These are phyloP conservation scores for Sternarchorhynchus goeldii DNA, from an alignment of 2,797 vertebrate species.

Conservation along the genomic window DNA sequence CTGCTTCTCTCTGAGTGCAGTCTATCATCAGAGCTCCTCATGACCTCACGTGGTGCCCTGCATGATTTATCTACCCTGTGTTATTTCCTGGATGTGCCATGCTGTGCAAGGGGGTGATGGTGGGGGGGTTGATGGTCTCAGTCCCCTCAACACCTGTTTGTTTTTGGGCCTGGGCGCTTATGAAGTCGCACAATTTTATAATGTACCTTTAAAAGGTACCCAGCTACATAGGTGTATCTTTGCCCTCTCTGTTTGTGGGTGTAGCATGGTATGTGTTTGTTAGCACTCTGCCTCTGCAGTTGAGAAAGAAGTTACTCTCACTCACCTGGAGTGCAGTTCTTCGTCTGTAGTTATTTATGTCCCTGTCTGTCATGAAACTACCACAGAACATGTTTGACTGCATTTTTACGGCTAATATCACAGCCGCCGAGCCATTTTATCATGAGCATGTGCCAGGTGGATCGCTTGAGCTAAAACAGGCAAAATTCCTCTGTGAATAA, in stretches of 20 bases:
- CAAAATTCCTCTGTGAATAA: slow-evolving; percentile 13
- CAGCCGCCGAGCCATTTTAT: slow-evolving; percentile 13
- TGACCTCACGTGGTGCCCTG: slow-evolving; percentile 48
- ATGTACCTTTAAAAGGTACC: no score
- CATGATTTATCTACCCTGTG: slow-evolving; percentile 43
- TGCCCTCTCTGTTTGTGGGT: not conserved
- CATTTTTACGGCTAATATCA: slow-evolving; percentile 1
- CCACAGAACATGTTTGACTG: slow-evolving; percentile 24
- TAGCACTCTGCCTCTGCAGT: not conserved
- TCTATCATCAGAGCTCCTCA: slow-evolving; percentile 39
- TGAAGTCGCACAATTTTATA: no score
- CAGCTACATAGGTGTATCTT: not conserved
- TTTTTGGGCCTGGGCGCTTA: no score
- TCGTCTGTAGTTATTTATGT: slow-evolving; percentile 18
- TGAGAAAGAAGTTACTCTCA: slow-evolving; percentile 31
- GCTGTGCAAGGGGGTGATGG: slow-evolving; percentile 4
- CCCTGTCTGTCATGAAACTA: slow-evolving; percentile 22
- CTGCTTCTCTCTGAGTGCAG: slow-evolving; percentile 32
- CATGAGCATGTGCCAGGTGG: slow-evolving; percentile 32
- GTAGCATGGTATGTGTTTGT: not conserved
- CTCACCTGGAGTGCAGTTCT: slow-evolving; percentile 8
- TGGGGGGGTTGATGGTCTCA: no score
- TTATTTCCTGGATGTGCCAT: slow-evolving; percentile 47
- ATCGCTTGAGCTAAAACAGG: slow-evolving; percentile 21
- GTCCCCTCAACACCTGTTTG: no score